phyloP scores from a whole-genome alignment of 2,797 vertebrate species.

The Anas bernieri region DNA sequence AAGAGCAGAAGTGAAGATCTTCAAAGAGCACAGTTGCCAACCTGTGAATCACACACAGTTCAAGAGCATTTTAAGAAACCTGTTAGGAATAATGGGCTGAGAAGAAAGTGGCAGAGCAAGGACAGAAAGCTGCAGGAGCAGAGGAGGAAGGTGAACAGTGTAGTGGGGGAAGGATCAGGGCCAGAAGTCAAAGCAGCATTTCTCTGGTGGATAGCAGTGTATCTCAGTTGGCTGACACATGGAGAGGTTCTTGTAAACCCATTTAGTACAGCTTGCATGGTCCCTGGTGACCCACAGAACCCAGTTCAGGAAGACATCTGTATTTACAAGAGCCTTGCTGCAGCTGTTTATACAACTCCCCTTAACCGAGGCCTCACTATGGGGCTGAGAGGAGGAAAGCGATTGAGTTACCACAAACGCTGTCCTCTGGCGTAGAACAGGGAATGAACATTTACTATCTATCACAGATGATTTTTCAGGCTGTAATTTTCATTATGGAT shows the following conservation, averaged over 20 bases:
- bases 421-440: accelerated
- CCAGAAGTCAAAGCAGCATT: neutral
- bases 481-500: neutral
- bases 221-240: neutral
- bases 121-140: neutral
- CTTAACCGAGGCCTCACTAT: neutral
- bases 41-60: neutral
- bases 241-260: neutral
- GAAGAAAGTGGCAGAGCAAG: neutral
- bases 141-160: neutral
- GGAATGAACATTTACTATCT: neutral
- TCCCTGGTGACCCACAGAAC: neutral
- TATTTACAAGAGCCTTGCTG: neutral
- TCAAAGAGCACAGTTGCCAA: neutral
- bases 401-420: neutral
- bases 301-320: neutral
- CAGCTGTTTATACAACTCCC: slow-evolving; percentile 42
- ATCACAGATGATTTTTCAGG: neutral
- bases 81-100: neutral
- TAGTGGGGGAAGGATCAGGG: accelerated
- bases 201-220: neutral
- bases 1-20: neutral
- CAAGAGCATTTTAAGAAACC: neutral
- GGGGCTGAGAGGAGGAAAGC: accelerated
- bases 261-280: neutral